Evolutionary conservation across 2,797 vertebrate species (phyloP), one percentile per base, ranked within the genome.

Genomic region (Cyprinella venusta): DNA sequence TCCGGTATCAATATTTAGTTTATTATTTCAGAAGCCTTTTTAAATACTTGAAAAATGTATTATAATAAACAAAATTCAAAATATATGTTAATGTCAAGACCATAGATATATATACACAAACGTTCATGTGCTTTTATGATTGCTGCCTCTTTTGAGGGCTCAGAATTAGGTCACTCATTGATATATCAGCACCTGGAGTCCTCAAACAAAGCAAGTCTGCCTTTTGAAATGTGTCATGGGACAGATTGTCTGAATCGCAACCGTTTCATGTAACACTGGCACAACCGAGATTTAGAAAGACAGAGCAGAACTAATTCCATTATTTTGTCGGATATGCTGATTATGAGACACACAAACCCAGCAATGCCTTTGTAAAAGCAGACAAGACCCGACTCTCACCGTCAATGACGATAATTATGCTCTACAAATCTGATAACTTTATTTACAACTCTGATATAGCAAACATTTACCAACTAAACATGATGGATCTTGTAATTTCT

Each of bases 241-340:
- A 40, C 4, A 80, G 40, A 67, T 5, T 33, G 78, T 59, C 50
- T 70, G 9, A 26, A 80, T 70, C 52, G 6, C 52, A 19, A 19
- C n/a, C 30, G 26, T 45, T 42, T 56, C 36, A 45, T 70, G 54
- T 70, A 30, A 80, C 24, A 30, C n/a, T 30, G 38, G 3, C 52
- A 24, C 15, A 45, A 8, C 42, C 19, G 16, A 15, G 45, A 70
- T 59, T 70, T 59, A 21, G 38, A 42, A 26, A 59, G 78, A 80
- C 52, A 59, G 38, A 70, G 50, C 65, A 70, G 79, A 70, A 80
- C 79, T 80, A 70, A 80, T 61, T 59, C 50, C 30, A 45, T 69
- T 80, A 18, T 69, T 59, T 69, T 59, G 50, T 48, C 8, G n/a
- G 48, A 42, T 45, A 61, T 59, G 79, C 67, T 70, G 38, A 80